Evolutionary conservation across 2,113 vertebrate genomes (phyloP).

Genomic region (Eudorcas thomsonii): DNA sequence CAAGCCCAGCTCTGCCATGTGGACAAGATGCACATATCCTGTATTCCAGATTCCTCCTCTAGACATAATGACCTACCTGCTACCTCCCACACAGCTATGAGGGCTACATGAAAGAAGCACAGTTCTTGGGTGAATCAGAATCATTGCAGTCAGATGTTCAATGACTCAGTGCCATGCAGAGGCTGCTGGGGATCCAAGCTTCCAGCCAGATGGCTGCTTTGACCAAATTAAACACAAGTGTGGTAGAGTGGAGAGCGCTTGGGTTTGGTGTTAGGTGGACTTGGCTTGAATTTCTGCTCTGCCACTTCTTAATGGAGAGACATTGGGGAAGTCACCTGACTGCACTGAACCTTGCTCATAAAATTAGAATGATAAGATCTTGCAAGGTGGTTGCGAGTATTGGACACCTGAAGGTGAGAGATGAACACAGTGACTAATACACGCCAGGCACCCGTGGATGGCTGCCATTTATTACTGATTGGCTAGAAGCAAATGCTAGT

Average conservation of each 20-base stretch:
- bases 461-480: neutral
- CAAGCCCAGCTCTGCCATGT: neutral
- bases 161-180: neutral
- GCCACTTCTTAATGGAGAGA: neutral
- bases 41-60: neutral
- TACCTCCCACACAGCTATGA: neutral
- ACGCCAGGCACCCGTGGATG: neutral
- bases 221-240: neutral
- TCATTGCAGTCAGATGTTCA: neutral
- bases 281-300: neutral
- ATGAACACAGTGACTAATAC: neutral
- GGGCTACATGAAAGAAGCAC: neutral
- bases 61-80: neutral
- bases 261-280: neutral
- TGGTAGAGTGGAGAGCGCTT: neutral
- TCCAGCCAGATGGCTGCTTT: neutral
- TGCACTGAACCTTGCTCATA: neutral
- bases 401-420: neutral
- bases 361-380: neutral
- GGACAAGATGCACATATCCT: neutral
- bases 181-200: neutral
- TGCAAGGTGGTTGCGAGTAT: neutral
- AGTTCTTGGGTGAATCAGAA: neutral
- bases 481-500: neutral
- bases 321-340: neutral